These are phyloP conservation scores for Astur gentilis DNA, from an alignment of 2,113 vertebrate species.

Conservation along the genomic window DNA sequence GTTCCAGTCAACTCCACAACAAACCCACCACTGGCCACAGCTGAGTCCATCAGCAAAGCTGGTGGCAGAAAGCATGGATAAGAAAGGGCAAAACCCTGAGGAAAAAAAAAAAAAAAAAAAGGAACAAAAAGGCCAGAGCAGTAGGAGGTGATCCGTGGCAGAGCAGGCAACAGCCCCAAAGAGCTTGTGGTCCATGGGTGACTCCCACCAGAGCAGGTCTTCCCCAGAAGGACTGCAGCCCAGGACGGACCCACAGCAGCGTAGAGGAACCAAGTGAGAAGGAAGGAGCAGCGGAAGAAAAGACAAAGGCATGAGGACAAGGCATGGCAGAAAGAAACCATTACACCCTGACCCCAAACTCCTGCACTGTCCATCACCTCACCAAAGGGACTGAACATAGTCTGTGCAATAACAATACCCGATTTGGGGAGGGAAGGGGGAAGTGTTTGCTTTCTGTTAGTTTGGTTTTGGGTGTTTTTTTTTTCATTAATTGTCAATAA, in stretches of 20 bases:
- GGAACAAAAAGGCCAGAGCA: not conserved
- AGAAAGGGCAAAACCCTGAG: not conserved
- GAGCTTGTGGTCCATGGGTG: not conserved
- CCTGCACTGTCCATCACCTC: not conserved
- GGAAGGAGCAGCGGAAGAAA: not conserved
- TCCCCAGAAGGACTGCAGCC: not conserved
- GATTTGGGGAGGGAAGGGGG: accelerated
- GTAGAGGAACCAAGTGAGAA: not conserved
- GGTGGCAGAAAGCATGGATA: not conserved
- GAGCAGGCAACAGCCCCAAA: not conserved
- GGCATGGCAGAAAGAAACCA: accelerated
- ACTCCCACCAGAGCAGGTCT: not conserved
- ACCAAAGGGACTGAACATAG: not conserved
- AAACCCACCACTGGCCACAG: not conserved
- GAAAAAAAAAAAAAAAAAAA: not conserved
- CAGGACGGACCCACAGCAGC: too few species aligned
- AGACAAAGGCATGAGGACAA: not conserved
- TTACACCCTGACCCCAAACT: not conserved
- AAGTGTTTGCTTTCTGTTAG: not conserved
- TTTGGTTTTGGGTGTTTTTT: not conserved
- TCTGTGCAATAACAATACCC: not conserved
- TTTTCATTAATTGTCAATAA: not conserved
- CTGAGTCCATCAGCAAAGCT: not conserved
- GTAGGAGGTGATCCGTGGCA: not conserved
- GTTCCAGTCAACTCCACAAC: accelerated